These are phyloP conservation scores for Lucifuga dentata DNA, from an alignment of 2,113 vertebrate species.

Conservation along the genomic window DNA sequence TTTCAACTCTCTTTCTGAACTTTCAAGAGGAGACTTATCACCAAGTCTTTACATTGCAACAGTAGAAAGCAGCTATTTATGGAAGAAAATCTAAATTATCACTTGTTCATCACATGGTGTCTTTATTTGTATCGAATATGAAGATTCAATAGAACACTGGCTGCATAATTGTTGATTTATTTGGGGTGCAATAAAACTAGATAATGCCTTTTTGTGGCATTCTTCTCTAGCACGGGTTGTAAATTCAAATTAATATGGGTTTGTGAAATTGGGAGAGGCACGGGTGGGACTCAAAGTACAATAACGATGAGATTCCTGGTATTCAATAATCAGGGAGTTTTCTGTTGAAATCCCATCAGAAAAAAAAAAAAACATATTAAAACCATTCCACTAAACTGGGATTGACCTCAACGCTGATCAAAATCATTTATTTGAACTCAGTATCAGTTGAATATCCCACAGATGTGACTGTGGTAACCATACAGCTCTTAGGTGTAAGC, in stretches of 20 bases:
- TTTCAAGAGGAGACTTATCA: not conserved
- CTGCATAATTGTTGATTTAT: not conserved
- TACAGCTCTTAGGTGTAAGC: slow-evolving; percentile 74
- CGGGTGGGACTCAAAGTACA: too few relatives aligned
- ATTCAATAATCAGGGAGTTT: not conserved
- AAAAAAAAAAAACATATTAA: slow-evolving; percentile 39
- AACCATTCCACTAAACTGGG: slow-evolving; percentile 43
- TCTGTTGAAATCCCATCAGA: slow-evolving; percentile 31
- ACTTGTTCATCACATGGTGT: too few relatives aligned
- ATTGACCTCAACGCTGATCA: slow-evolving; percentile 44
- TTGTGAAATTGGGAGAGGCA: too few relatives aligned
- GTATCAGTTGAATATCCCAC: slow-evolving; percentile 39
- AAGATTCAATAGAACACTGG: too few relatives aligned
- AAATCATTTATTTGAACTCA: slow-evolving; percentile 38
- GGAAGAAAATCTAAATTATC: too few relatives aligned
- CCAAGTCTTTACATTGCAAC: not conserved
- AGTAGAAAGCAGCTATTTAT: not conserved
- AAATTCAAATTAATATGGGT: too few relatives aligned
- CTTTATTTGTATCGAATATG: too few relatives aligned
- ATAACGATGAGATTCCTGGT: too few relatives aligned
- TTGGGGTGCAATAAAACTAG: not conserved
- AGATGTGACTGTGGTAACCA: slow-evolving; percentile 30
- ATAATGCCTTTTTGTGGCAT: not conserved
- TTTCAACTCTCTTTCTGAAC: slow-evolving; percentile 9
- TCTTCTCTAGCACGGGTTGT: too few relatives aligned